Percentiles rank a stretch among this genome's conserved stretches.
Conservation (phyloP, 1,140 invertebrate species). For the Macrobrachium nipponense region DNA sequence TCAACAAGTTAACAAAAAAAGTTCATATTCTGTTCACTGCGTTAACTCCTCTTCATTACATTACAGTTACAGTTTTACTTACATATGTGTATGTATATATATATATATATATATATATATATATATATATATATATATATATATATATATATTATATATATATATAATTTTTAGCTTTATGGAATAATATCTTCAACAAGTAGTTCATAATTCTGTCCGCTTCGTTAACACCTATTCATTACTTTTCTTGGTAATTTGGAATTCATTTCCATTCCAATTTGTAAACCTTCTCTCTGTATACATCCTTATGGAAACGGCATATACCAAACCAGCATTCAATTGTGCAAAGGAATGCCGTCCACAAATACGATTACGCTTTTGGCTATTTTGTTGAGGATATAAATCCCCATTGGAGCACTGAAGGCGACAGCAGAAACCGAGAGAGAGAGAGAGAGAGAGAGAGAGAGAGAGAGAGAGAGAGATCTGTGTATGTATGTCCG, state of each 20-base stretch:
- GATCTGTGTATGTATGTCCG: not conserved
- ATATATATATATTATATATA: conserved; percentile 6
- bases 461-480: no score
- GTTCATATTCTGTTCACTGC: not conserved
- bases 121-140: conserved; percentile 24
- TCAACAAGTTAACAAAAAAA: no score
- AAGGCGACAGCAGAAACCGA: no score
- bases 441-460: no score
- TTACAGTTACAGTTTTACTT: not conserved
- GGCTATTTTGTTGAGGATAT: not conserved
- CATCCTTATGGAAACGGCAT: no score
- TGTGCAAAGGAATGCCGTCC: no score
- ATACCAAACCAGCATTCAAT: no score
- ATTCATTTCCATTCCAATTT: conserved; percentile 26
- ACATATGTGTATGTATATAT: conserved; percentile 10
- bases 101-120: conserved; percentile 24
- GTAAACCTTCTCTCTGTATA: not conserved
- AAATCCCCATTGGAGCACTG: no score
- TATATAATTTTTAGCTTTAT: not conserved
- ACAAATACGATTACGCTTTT: not conserved
- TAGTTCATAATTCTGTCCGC: not conserved
- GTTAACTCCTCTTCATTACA: not conserved
- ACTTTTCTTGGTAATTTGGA: not conserved
- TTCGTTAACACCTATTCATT: not conserved
- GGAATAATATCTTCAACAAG: not conserved